Conservation (phyloP, 2,888 invertebrate genomes). For the Coenonympha arcania region DNA sequence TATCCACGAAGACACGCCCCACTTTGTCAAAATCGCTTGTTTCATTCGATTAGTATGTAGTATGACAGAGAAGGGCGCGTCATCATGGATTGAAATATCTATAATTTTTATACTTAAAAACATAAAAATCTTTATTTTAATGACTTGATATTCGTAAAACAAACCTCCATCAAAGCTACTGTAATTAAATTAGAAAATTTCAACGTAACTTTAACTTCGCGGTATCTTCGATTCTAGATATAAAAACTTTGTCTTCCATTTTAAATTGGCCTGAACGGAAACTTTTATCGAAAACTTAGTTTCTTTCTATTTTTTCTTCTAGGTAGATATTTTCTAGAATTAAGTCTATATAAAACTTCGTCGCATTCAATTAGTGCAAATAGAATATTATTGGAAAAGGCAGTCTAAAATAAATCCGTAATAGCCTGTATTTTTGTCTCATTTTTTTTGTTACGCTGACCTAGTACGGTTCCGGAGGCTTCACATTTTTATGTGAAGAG, state of each 20-base stretch:
- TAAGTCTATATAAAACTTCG: no score
- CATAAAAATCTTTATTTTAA: not conserved
- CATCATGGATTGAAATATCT: not conserved
- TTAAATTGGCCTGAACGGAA: constrained; percentile 4
- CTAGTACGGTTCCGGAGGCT: no score
- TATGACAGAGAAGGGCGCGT: not conserved
- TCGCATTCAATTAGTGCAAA: no score
- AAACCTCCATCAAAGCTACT: constrained; percentile 2
- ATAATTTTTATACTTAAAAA: not conserved
- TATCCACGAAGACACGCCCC: no score
- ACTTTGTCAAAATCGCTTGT: no score
- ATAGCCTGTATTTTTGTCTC: no score
- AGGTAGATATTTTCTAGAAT: not conserved
- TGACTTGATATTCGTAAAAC: not conserved
- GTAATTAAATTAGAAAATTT: constrained; percentile 5
- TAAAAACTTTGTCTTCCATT: constrained; percentile 7
- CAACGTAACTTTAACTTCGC: not conserved
- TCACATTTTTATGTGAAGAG: no score
- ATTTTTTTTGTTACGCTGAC: no score
- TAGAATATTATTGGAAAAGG: no score
- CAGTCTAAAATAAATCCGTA: no score
- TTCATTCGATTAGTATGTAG: no score
- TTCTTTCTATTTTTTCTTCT: not conserved
- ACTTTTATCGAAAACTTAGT: not conserved
- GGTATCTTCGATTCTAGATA: constrained; percentile 9